Evolutionary conservation across 2,113 vertebrate genomes (phyloP), one percentile per base, ranked within the genome.

Genomic region (Sardina pilchardus): DNA sequence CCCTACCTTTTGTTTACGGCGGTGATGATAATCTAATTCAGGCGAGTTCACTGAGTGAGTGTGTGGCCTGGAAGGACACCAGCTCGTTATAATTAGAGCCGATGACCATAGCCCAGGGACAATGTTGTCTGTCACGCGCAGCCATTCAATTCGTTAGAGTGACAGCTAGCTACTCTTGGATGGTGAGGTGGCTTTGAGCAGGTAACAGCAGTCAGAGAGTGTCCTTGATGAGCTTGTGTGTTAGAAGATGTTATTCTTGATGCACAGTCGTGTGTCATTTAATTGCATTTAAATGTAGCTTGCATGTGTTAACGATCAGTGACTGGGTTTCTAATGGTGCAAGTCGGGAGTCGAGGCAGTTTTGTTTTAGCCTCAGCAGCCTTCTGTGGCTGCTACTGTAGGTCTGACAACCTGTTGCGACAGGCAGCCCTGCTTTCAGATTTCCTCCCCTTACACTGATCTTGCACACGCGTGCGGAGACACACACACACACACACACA

Each of bases 381-480:
- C 71, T 59, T 56, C 21, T 19, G 71, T 56, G 50, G 39, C 78
- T 67, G 24, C 26, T 63, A n/a, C n/a, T n/a, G n/a, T n/a, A 87
- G 86, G 17, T 36, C 34, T 80, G 26, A 48, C 86, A 87, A 91
- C 93, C 86, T 88, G 90, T 91, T 89, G 88, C 89, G 82, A 75
- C 48, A 17, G 45, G 9, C 14, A 59, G 34, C 87, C 87, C 85
- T 53, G 10, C 9, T 3, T 39, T 59, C 48, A 71, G 48, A 43
- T 80, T 81, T 34, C 36, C 30, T n/a, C 45, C n/a, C 45, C 30
- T 78, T 78, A 17, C 30, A 78, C 26, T 36, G 26, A 78, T 78
- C 30, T 75, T 75, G 67, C 67, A 17, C 67, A 4, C 56, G 6
- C 67, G 4, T 16, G 12, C 6, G 30, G 4, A 26, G 12, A 24